These are phyloP conservation scores for Agonopterix arenella DNA, from an alignment of 2,888 invertebrate species.

Conservation along the genomic window DNA sequence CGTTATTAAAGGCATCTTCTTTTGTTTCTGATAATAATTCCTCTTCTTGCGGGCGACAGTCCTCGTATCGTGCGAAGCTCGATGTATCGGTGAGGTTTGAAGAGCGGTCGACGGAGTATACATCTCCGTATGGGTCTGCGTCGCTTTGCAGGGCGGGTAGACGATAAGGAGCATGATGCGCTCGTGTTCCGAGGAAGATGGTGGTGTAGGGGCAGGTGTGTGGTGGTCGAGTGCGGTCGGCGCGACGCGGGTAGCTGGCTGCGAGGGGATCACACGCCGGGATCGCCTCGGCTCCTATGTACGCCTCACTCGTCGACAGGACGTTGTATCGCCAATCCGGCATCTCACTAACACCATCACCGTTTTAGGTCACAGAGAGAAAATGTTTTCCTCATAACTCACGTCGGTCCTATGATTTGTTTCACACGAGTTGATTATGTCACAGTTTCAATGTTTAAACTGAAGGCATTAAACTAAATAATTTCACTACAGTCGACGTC, in stretches of 20 bases:
- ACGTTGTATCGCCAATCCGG: slow-evolving; percentile 76
- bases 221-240: slow-evolving; percentile 65
- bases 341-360: slow-evolving; percentile 67
- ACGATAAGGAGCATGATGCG: slow-evolving; percentile 45
- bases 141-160: slow-evolving; percentile 55
- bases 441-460: slow-evolving; percentile 34
- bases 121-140: slow-evolving; percentile 60
- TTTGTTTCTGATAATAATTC: slow-evolving; percentile 40
- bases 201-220: slow-evolving; percentile 71
- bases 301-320: slow-evolving; percentile 72
- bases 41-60: slow-evolving; percentile 53
- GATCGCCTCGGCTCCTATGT: slow-evolving; percentile 49
- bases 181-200: slow-evolving; percentile 55
- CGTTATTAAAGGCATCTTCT: slow-evolving; percentile 28
- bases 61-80: slow-evolving; percentile 69
- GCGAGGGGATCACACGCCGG: slow-evolving; percentile 53
- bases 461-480: slow-evolving; percentile 20
- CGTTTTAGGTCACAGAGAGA: slow-evolving; percentile 30
- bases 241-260: slow-evolving; percentile 72
- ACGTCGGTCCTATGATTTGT: slow-evolving; percentile 14
- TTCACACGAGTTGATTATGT: slow-evolving; percentile 25
- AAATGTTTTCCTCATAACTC: slow-evolving; percentile 22
- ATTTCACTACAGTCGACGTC: slow-evolving; percentile 37
- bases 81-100: slow-evolving; percentile 70
- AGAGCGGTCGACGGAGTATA: slow-evolving; percentile 64